These are phyloP conservation scores for Indri indri DNA, from an alignment of 2,113 vertebrate genomes.

Conservation along the genomic window DNA sequence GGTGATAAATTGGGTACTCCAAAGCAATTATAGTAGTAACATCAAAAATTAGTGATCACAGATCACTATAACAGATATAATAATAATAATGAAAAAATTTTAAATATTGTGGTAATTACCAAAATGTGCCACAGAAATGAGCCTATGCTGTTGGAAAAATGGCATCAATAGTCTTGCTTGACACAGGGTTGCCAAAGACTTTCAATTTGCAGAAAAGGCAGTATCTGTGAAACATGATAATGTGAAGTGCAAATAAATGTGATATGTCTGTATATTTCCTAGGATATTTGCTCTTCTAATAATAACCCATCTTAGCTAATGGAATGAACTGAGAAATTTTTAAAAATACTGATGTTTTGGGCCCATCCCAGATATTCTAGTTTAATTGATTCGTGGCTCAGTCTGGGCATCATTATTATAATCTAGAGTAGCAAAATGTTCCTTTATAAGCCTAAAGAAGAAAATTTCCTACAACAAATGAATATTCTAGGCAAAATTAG, in stretches of 20 bases:
- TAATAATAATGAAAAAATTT: not conserved
- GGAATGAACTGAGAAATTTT: not conserved
- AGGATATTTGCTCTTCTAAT: not conserved
- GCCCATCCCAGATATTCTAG: not conserved
- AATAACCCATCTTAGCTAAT: not conserved
- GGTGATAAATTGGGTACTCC: not conserved
- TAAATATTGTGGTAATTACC: not conserved
- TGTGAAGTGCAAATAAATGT: not conserved
- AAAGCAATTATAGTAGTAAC: not conserved
- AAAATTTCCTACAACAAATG: not conserved
- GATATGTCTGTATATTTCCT: not conserved
- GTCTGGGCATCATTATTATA: not conserved
- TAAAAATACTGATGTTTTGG: not conserved
- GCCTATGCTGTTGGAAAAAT: not conserved
- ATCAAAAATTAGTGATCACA: not conserved
- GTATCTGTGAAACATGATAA: not conserved
- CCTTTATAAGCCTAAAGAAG: not conserved
- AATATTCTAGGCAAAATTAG: conserved; percentile 52
- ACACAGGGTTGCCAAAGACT: not conserved
- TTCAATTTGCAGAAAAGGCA: not conserved
- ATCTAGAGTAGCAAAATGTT: not conserved
- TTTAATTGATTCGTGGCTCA: not conserved
- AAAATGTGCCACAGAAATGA: not conserved
- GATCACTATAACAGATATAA: not conserved
- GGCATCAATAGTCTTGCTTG: not conserved